Evolutionary conservation across 2,113 vertebrate genomes (phyloP).

Genomic region (Turnix velox): DNA sequence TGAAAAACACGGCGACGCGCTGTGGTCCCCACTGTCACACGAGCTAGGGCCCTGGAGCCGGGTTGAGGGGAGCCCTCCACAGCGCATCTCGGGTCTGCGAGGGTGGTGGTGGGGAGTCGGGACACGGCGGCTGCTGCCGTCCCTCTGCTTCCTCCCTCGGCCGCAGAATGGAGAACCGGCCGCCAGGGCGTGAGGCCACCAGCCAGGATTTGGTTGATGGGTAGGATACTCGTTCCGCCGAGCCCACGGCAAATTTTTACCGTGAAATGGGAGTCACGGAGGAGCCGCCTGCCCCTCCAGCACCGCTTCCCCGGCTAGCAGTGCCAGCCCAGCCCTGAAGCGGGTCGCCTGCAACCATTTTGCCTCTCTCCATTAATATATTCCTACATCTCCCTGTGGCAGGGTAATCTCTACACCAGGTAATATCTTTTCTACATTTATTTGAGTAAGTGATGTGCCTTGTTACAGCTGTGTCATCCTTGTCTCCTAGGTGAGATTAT

Average conservation of each 20-base stretch:
- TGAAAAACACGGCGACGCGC: neutral
- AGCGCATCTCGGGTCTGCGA: neutral
- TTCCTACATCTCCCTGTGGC: slow-evolving; percentile 29
- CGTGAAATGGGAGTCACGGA: slow-evolving; percentile 27
- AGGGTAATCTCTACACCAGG: neutral
- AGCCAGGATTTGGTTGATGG: neutral
- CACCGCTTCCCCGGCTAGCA: slow-evolving; percentile 55
- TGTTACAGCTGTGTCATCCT: neutral
- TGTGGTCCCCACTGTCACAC: neutral
- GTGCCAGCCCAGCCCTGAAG: slow-evolving; percentile 22
- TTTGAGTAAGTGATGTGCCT: neutral
- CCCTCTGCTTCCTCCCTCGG: neutral
- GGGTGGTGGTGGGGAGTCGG: rapidly evolving
- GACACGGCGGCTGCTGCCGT: neutral
- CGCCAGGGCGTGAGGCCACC: neutral
- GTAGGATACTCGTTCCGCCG: neutral
- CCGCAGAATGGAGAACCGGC: neutral
- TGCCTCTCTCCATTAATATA: slow-evolving; percentile 18
- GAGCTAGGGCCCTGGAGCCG: neutral
- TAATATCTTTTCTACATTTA: neutral
- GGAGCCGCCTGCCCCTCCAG: slow-evolving; percentile 43
- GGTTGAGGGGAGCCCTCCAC: neutral
- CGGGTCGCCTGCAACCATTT: slow-evolving; percentile 34
- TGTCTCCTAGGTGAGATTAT: neutral
- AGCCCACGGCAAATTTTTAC: neutral